These are phyloP conservation scores for Apis laboriosa DNA, from an alignment of 1,140 invertebrate species.

Conservation along the genomic window DNA sequence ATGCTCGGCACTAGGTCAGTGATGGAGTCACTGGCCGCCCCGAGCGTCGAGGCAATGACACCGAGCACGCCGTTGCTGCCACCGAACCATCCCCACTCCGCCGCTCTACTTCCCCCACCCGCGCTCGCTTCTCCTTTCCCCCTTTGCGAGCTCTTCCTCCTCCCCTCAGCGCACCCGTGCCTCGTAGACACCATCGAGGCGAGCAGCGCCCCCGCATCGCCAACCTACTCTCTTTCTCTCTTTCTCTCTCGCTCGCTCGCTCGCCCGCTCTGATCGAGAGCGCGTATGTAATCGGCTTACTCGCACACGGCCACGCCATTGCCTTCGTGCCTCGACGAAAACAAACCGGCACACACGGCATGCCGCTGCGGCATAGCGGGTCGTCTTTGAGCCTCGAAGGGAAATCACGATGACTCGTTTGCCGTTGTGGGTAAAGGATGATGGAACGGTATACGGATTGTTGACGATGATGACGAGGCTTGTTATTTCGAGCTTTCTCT, in stretches of 20 bases:
- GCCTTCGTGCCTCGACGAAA: conserved; percentile 16
- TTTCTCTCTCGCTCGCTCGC: conserved; percentile 13
- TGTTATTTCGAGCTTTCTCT: neutral
- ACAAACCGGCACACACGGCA: neutral
- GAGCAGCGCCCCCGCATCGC: conserved; percentile 58
- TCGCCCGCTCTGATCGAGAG: conserved; percentile 19
- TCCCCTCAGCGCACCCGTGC: neutral
- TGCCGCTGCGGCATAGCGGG: neutral
- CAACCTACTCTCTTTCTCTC: conserved; percentile 10
- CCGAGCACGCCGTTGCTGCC: conserved; percentile 72
- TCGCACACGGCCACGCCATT: conserved; percentile 33
- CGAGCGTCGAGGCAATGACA: conserved; percentile 81
- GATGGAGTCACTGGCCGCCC: conserved; percentile 82
- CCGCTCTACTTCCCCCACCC: neutral
- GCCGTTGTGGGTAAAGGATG: neutral
- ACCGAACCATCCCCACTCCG: conserved; percentile 53
- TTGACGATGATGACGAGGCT: conserved; percentile 14
- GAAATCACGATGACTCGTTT: neutral
- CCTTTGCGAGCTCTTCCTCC: neutral
- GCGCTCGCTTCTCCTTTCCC: conserved; percentile 7
- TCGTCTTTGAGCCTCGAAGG: neutral
- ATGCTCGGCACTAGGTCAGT: conserved; percentile 81
- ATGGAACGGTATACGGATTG: neutral
- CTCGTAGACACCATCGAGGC: conserved; percentile 2
- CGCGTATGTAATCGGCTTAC: conserved; percentile 42